Evolutionary conservation across 2,113 vertebrate species (phyloP).

Genomic region (Pseudorhombus dupliciocellatus): DNA sequence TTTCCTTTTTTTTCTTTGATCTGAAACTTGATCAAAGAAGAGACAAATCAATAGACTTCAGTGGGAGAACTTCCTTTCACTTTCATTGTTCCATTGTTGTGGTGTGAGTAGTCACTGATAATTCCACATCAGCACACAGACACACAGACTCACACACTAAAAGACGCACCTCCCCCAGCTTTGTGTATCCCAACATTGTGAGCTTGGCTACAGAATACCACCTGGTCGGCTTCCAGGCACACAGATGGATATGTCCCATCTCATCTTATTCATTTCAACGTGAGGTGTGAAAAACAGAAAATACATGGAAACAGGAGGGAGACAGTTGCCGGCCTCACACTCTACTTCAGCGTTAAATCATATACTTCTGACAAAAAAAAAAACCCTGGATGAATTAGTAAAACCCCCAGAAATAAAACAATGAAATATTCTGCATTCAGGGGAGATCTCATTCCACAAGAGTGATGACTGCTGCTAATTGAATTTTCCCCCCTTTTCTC

Average conservation of each 20-base stretch:
- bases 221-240: conserved; percentile 68
- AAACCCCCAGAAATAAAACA: conserved; percentile 25
- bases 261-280: conserved; percentile 55
- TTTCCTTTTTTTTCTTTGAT: conserved; percentile 15
- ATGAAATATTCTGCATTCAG: conserved; percentile 12
- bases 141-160: background rate
- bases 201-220: conserved; percentile 58
- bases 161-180: conserved; percentile 34
- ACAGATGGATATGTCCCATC: conserved; percentile 58
- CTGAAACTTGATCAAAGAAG: conserved; percentile 36
- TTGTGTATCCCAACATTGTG: conserved; percentile 23
- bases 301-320: conserved; percentile 40
- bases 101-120: conserved; percentile 26
- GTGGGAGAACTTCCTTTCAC: conserved; percentile 3
- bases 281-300: conserved; percentile 51
- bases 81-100: conserved; percentile 38
- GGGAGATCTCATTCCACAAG: conserved; percentile 34
- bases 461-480: conserved; percentile 58
- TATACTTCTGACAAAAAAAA: conserved; percentile 10
- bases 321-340: background rate
- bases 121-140: conserved; percentile 43
- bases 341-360: conserved; percentile 1
- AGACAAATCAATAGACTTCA: conserved; percentile 11
- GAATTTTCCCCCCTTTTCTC: conserved; percentile 41
- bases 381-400: conserved; percentile 10